These are phyloP conservation scores for Agrotis segetum DNA, from an alignment of 2,888 invertebrate genomes.

Conservation along the genomic window DNA sequence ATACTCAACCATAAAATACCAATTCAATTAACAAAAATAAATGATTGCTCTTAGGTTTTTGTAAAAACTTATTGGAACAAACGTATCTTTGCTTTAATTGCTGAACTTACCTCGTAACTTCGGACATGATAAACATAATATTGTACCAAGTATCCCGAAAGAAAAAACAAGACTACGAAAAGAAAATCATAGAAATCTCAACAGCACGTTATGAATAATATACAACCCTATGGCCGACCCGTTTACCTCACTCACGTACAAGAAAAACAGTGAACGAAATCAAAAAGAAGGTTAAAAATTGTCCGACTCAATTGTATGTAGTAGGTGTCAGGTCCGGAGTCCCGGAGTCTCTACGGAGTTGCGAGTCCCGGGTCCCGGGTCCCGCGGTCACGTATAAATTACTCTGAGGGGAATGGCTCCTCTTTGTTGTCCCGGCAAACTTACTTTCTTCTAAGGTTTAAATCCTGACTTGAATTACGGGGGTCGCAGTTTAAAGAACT, in stretches of 20 bases:
- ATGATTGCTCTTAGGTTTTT: neutral
- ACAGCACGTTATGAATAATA: constrained; percentile 15
- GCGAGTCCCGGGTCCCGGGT: constrained; percentile 64
- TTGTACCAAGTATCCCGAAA: neutral
- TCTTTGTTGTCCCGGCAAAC: constrained; percentile 87
- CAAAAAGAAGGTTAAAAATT: constrained; percentile 74
- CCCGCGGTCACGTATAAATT: constrained; percentile 89
- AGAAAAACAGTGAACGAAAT: constrained; percentile 64
- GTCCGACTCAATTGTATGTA: constrained; percentile 73
- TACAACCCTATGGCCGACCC: constrained; percentile 11
- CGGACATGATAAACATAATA: neutral
- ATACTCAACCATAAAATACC: too few relatives aligned
- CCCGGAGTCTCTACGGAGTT: constrained; percentile 74
- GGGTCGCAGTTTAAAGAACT: constrained; percentile 81
- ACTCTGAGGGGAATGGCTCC: constrained; percentile 83
- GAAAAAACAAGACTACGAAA: neutral
- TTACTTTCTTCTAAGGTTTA: constrained; percentile 87
- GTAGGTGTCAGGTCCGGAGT: constrained; percentile 69
- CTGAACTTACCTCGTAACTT: neutral
- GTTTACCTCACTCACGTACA: constrained; percentile 47
- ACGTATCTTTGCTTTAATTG: neutral
- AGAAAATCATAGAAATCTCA: constrained; percentile 8
- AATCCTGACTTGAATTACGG: constrained; percentile 88
- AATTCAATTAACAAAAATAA: too few relatives aligned
- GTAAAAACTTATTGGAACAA: neutral